A percentile compares a stretch with the other conserved stretches of the same genome.
These are phyloP conservation scores for Caiman crocodilus DNA, from an alignment of 2,797 vertebrate species.

Conservation along the genomic window DNA sequence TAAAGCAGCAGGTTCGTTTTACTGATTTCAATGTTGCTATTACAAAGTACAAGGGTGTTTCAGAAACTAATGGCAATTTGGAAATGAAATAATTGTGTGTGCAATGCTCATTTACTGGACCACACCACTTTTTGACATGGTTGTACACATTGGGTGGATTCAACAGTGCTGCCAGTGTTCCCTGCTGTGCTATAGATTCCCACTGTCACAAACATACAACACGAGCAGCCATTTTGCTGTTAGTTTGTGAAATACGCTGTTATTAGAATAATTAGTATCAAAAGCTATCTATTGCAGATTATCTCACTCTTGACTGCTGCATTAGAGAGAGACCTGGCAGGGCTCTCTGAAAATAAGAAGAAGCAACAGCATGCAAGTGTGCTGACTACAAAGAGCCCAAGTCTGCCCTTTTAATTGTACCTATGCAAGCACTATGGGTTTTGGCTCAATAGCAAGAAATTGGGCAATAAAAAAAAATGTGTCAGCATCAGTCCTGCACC, in stretches of 20 bases:
- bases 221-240: no score
- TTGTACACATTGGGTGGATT: no score
- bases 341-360: neutral
- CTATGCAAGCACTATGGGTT: neutral
- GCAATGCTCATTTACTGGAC: no score
- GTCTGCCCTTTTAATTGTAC: neutral
- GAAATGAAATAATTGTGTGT: no score
- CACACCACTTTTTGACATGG: no score
- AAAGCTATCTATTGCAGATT: neutral
- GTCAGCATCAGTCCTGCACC: neutral
- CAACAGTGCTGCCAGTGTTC: no score
- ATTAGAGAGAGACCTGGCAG: neutral
- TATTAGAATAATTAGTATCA: neutral
- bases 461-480: neutral
- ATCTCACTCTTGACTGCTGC: accelerated
- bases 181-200: no score
- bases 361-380: neutral
- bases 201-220: no score
- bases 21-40: neutral
- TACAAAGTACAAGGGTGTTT: neutral
- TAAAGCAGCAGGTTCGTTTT: neutral
- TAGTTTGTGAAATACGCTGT: no score
- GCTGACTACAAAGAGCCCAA: neutral
- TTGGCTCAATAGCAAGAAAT: neutral
- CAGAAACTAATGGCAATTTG: no score